A percentile compares a stretch with the other conserved stretches of the same genome.
phyloP scores from a whole-genome alignment of 2,797 vertebrate species.

The Poecilia gillii region DNA sequence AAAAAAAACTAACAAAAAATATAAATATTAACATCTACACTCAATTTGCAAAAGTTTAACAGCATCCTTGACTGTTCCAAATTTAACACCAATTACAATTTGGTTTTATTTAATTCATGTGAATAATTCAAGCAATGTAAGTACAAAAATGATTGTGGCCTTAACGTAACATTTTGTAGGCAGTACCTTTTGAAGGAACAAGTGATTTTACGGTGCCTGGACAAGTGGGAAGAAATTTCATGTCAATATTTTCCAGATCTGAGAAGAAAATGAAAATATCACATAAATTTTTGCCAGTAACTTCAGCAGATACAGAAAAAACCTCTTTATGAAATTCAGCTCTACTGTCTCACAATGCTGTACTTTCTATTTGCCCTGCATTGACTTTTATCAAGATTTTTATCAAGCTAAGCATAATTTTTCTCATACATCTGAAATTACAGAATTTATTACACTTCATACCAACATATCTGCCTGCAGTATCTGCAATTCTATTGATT shows the following conservation, averaged over 20 bases:
- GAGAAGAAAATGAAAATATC: too few relatives aligned
- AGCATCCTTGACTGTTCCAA: not conserved
- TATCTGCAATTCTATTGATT: not conserved
- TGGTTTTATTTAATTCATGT: not conserved
- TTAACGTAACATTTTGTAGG: not conserved
- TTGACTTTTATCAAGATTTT: not conserved
- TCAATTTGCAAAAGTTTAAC: constrained; percentile 15
- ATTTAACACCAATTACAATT: not conserved
- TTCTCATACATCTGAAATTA: not conserved
- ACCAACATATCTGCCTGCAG: not conserved
- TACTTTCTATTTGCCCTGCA: not conserved
- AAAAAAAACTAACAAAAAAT: not conserved
- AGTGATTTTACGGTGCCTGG: not conserved
- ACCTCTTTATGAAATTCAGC: not conserved
- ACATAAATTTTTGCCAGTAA: not conserved
- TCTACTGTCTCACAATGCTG: not conserved
- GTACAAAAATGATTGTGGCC: not conserved
- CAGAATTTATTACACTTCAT: not conserved
- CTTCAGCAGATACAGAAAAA: not conserved
- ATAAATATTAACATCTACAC: constrained; percentile 13
- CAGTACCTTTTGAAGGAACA: not conserved
- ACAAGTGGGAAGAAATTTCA: not conserved
- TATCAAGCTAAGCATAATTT: not conserved
- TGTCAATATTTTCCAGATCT: not conserved
- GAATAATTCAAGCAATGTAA: not conserved